Conservation (phyloP, 2,797 vertebrate species). For the Taeniopygia guttata region DNA sequence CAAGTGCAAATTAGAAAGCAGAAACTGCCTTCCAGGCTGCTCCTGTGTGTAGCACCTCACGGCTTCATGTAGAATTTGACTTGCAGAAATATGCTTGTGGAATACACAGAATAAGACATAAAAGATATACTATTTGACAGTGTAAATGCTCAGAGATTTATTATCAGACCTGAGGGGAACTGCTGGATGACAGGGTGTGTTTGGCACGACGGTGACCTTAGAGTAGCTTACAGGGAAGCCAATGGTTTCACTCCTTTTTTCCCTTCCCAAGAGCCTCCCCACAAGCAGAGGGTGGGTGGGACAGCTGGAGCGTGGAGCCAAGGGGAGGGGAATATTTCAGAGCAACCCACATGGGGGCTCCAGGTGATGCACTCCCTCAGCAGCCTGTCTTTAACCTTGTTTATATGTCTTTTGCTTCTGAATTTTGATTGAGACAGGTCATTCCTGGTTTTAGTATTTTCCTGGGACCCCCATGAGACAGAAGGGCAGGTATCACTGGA, state of each 20-base stretch:
- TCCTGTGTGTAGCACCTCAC: background rate
- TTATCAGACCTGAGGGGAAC: background rate
- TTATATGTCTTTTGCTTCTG: background rate
- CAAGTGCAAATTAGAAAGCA: background rate
- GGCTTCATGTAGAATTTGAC: background rate
- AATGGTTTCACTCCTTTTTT: background rate
- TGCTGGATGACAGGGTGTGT: background rate
- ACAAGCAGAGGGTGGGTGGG: too few species aligned
- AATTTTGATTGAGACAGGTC: background rate
- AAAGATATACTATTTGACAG: background rate
- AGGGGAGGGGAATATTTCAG: background rate
- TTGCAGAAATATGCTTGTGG: constrained; percentile 9
- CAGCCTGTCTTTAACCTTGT: background rate
- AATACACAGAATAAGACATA: background rate
- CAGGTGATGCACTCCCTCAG: background rate
- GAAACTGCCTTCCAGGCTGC: background rate
- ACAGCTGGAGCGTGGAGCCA: background rate
- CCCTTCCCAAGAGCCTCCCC: background rate
- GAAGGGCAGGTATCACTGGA: background rate
- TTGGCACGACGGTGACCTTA: background rate
- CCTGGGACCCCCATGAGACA: background rate
- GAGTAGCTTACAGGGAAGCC: background rate
- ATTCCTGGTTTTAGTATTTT: background rate
- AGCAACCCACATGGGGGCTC: background rate
- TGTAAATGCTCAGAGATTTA: constrained; percentile 18